Base-by-base conservation (phyloP, 30 jellyfish, hydroid and myxozoan species). In the Aurelia aurita complex sp. Pacific region DNA sequence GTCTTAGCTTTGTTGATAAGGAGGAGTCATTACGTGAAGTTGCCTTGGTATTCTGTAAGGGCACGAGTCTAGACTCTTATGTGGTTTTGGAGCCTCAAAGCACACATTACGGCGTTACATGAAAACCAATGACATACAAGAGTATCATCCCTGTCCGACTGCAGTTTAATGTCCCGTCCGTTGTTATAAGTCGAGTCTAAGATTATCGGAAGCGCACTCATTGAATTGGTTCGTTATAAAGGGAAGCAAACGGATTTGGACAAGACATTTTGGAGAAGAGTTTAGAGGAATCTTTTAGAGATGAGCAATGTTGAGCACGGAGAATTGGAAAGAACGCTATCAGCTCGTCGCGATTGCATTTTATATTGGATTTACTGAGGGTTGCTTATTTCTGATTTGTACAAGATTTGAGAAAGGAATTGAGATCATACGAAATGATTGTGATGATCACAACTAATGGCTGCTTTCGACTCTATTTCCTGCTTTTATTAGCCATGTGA, bases 401-500 rank as follows among this genome's bases (percentile, higher is more conserved):
- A 61, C 9, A 23, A 32, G 68, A 63, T 64, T 55, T n/a, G 43
- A 64, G 54, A 51, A 77, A 38, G 29, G 87, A 77, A 32, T 17
- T 38, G 65, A 35, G 64, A 51, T 23, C 52, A 35, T 70, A 72
- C 79, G 91, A 71, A 60, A 82, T 82, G 91, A 71, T 68, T 82
- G 73, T 71, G 79, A 33, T 68, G 85, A 78, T 79, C 74, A 61
- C 55, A 70, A 70, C 80, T 72, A 71, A 82, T 71, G 34, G 64
- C n/a, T 71, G 76, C 64, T 42, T 76, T 12, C 38, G 55, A 29
- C 57, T 46, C 57, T 46, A 46, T 46, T 82, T 57, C 74, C 61
- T 73, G 77, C 80, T 82, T 77, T 62, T 82, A 40, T 18, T 82
- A 69, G 73, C 85, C 91, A 82, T 85, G 91, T 82, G 85, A 82